A percentile compares a stretch with the other conserved stretches of the same genome.
Evolutionary conservation across 2,888 invertebrate genomes (phyloP).

Genomic region (Oeneis ivallda): DNA sequence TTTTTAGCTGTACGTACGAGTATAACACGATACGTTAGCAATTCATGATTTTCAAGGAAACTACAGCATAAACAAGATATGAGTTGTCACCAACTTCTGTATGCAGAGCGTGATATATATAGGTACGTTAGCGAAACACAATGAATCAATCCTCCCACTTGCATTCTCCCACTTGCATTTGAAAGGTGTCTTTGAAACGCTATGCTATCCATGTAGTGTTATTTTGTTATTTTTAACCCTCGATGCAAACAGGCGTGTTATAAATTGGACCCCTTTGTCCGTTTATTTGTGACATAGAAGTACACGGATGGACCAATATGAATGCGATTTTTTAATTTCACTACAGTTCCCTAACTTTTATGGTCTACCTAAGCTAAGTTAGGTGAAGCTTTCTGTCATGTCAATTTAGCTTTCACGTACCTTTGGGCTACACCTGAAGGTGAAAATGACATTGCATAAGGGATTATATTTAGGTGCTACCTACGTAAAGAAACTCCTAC

Average conservation of each 20-base stretch:
- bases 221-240: constrained; percentile 24
- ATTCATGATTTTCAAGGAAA: constrained; percentile 36
- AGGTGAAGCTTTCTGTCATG: too few species aligned
- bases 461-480: too few species aligned
- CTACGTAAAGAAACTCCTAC: too few species aligned
- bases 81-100: constrained; percentile 32
- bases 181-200: constrained; percentile 34
- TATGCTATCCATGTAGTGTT: constrained; percentile 23
- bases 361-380: too few species aligned
- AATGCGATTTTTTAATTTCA: background rate
- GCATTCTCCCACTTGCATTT: constrained; percentile 39
- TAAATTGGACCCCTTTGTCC: background rate
- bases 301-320: background rate
- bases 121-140: constrained; percentile 32
- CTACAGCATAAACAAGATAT: constrained; percentile 29
- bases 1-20: constrained; percentile 29
- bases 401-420: too few species aligned
- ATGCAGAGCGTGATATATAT: constrained; percentile 25
- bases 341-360: too few species aligned
- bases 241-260: background rate
- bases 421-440: too few species aligned
- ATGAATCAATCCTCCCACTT: constrained; percentile 43
- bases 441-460: too few species aligned
- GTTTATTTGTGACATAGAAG: background rate
- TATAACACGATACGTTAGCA: constrained; percentile 30